These are phyloP conservation scores for Podotricha telesiphe DNA, from an alignment of 2,888 invertebrate species.

Conservation along the genomic window DNA sequence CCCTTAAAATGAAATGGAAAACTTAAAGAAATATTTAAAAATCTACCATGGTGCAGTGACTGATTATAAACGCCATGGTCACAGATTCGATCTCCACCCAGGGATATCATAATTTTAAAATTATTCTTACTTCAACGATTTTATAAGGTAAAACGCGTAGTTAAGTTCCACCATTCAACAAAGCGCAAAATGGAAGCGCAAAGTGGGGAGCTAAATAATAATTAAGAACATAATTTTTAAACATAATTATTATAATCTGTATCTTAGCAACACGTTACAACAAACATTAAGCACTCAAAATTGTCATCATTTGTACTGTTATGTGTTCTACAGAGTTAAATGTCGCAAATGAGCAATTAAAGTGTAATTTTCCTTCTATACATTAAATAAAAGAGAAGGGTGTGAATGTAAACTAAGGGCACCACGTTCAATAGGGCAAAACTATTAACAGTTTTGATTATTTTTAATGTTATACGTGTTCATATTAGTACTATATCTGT, in stretches of 20 bases:
- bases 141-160: too few species aligned
- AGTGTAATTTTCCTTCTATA: slow-evolving; percentile 53
- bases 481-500: neutral
- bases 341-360: slow-evolving; percentile 61
- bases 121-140: neutral
- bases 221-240: neutral
- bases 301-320: slow-evolving; percentile 42
- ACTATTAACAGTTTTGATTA: slow-evolving; percentile 17
- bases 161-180: too few species aligned
- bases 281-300: slow-evolving; percentile 42
- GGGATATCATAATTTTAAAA: too few species aligned
- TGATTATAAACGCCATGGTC: too few species aligned
- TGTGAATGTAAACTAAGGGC: slow-evolving; percentile 30
- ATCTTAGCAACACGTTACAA: slow-evolving; percentile 42
- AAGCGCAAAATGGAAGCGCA: too few species aligned
- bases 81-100: too few species aligned
- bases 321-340: slow-evolving; percentile 54
- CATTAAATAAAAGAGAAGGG: slow-evolving; percentile 38
- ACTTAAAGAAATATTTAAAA: too few species aligned
- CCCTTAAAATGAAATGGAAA: too few species aligned
- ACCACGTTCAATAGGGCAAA: slow-evolving; percentile 25
- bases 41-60: too few species aligned
- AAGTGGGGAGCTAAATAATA: neutral
- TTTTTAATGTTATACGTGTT: neutral
- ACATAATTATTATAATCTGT: slow-evolving; percentile 31